Evolutionary conservation across 2,113 vertebrate species (phyloP), one percentile per base, ranked within the genome.

Genomic region (Sula dactylatra): DNA sequence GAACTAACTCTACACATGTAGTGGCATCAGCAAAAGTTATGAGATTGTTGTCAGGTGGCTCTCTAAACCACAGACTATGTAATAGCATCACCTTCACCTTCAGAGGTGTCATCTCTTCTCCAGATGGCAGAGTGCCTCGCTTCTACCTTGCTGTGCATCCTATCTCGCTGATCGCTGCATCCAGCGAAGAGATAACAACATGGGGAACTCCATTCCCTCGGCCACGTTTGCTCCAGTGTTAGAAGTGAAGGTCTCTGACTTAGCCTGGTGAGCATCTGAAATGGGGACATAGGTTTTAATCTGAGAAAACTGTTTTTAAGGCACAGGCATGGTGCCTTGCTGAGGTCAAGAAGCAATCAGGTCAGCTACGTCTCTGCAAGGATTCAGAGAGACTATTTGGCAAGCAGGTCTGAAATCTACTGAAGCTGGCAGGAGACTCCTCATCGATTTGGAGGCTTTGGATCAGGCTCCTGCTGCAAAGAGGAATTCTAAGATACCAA

Each of bases 401-500:
- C 18, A 54, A 45, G 69, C 73, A 85, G 62, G 27, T 36, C 81
- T 79, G 71, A 61, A 58, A 78, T 70, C 73, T 4, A 0, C 81
- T 8, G 4, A 18, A 66, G 66, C 65, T 65, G 84, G 19, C n/a
- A 62, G 81, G 54, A 88, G 69, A 40, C 14, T 90, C 76, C 79
- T 70, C 88, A 97, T 96, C 0, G 61, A 96, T 97, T 42, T 40
- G 90, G 67, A 95, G 90, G 62, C 29, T 21, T 88, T 88, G 92
- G 88, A 86, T 88, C 54, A 70, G 49, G 71, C 79, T 93, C 42
- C 59, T 86, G 67, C 85, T 93, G 71, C 82, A 94, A 87, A 95
- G 77, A 94, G 79, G 71, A 70, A 83, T 88, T 73, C 90, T 94
- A 29, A 96, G 88, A 95, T 95, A 93, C 93, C 96, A 95, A 64